Evolutionary conservation across 2,113 vertebrate genomes (phyloP).

Genomic region (Puntigrus tetrazona): DNA sequence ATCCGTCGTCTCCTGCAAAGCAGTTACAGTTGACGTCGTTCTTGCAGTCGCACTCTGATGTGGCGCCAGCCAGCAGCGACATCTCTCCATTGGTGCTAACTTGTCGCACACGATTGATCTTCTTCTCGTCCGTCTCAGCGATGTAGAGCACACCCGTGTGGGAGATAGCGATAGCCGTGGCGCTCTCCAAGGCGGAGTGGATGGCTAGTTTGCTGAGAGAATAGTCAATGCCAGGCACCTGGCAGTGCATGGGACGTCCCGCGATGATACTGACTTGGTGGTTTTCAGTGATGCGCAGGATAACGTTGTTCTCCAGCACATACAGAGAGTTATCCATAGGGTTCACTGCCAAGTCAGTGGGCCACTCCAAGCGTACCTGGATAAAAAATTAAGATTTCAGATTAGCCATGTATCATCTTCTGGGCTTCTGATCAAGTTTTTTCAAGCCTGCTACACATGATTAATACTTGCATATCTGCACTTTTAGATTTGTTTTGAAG

Average conservation of each 20-base stretch:
- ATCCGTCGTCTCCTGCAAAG: conserved; percentile 95
- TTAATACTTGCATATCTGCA: background rate
- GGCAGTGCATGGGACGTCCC: conserved; percentile 97
- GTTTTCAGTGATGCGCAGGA: conserved; percentile 97
- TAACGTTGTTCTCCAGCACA: conserved; percentile 97
- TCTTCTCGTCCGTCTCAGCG: conserved; percentile 98
- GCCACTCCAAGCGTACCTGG: conserved; percentile 98
- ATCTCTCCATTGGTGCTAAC: conserved; percentile 97
- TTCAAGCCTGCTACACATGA: background rate
- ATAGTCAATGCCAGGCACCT: conserved; percentile 98
- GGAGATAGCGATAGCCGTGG: conserved; percentile 94
- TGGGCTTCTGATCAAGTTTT: background rate
- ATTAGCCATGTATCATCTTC: background rate
- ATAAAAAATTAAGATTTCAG: conserved; percentile 10
- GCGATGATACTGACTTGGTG: conserved; percentile 99
- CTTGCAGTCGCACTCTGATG: conserved; percentile 98
- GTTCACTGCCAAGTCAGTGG: conserved; percentile 96
- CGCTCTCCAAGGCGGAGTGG: conserved; percentile 95
- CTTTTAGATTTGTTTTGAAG: background rate
- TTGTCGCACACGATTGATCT: conserved; percentile 94
- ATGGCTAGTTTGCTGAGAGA: conserved; percentile 98
- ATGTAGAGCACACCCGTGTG: conserved; percentile 96
- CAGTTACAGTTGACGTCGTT: conserved; percentile 99
- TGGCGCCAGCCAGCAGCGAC: conserved; percentile 91
- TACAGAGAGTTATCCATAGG: conserved; percentile 99